These are phyloP conservation scores for Chironomus striatipennis DNA, from an alignment of 1,140 invertebrate genomes.

Conservation along the genomic window DNA sequence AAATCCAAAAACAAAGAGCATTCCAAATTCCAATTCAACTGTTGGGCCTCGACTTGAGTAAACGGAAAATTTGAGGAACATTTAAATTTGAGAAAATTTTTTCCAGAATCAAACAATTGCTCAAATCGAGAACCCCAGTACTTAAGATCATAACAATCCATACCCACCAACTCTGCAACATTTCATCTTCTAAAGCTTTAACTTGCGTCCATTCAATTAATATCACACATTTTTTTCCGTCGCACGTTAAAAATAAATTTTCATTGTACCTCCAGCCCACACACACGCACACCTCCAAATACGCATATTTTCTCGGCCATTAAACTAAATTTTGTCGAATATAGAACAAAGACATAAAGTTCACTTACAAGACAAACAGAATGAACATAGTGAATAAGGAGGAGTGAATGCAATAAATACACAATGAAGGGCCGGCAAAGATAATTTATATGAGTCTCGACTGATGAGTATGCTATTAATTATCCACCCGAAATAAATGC, in stretches of 20 bases:
- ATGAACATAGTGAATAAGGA: background rate
- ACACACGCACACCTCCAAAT: background rate
- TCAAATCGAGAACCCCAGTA: no score
- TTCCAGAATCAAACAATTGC: no score
- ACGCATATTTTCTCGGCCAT: background rate
- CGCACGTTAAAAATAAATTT: background rate
- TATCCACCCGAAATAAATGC: background rate
- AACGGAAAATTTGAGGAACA: no score
- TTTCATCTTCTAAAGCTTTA: no score
- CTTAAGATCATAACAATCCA: no score
- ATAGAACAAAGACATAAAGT: background rate
- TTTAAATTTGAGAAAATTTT: no score
- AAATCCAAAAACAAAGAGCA: no score
- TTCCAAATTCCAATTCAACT: no score
- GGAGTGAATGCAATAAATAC: background rate
- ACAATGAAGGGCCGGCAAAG: slow-evolving; percentile 10
- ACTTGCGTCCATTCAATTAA: no score
- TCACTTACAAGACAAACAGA: background rate
- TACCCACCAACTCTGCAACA: no score
- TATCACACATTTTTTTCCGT: no score
- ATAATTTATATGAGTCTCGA: background rate
- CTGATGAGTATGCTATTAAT: slow-evolving; percentile 22
- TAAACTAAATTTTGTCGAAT: background rate
- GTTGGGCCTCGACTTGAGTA: no score
- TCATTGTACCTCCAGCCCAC: background rate